phyloP scores from a whole-genome alignment of 2,888 invertebrate species.

The Acanthococcus lagerstroemiae region DNA sequence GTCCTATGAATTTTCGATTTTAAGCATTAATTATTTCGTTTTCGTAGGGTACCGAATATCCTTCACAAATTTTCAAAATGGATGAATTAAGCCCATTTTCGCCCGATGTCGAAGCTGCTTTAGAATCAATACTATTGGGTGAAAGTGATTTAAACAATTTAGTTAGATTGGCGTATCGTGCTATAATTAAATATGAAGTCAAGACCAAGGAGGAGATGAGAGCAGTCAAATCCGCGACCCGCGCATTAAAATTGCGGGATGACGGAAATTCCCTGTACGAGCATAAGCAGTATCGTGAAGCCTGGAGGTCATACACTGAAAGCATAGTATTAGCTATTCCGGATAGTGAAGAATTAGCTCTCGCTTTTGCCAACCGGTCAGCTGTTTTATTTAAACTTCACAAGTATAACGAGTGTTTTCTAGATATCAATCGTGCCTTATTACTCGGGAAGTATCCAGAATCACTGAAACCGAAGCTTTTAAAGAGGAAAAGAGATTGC shows the following conservation, averaged over 20 bases:
- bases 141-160: no score
- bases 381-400: conserved; percentile 53
- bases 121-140: no score
- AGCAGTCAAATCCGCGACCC: no score
- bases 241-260: background rate
- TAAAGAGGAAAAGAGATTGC: conserved; percentile 45
- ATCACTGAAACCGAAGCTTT: conserved; percentile 53
- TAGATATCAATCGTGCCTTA: conserved; percentile 54
- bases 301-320: conserved; percentile 51
- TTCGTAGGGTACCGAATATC: no score
- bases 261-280: conserved; percentile 45
- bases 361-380: conserved; percentile 60
- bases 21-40: no score
- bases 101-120: no score
- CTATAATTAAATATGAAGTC: no score
- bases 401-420: conserved; percentile 52
- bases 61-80: no score
- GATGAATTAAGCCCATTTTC: no score
- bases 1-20: no score
- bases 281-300: conserved; percentile 45
- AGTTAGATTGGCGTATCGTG: no score
- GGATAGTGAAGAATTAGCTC: conserved; percentile 48
- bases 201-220: no score
- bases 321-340: conserved; percentile 52
- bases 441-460: conserved; percentile 52